Evolutionary conservation across 2,888 invertebrate species (phyloP).

Genomic region (Meta bourneti): DNA sequence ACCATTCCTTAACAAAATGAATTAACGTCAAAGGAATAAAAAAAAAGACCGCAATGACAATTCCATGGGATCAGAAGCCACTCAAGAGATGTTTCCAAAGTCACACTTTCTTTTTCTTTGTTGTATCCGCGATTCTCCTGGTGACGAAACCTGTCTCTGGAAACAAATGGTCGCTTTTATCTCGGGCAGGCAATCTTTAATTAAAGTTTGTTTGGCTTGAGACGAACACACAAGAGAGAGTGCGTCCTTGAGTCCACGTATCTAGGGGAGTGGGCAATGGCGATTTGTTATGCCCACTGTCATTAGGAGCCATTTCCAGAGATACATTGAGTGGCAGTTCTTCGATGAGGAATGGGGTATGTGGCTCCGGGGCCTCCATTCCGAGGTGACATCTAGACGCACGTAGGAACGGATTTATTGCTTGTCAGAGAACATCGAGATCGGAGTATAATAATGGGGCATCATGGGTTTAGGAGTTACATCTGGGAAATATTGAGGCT

Average conservation of each 20-base stretch:
- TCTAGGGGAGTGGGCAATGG: conserved; percentile 64
- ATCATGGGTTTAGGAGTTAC: not conserved
- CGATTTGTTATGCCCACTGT: conserved; percentile 68
- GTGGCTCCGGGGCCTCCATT: not conserved
- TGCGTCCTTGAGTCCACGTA: conserved; percentile 31
- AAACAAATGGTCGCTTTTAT: conserved; percentile 63
- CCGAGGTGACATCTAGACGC: conserved; percentile 16
- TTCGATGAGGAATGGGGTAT: conserved; percentile 41
- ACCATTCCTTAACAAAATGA: not conserved
- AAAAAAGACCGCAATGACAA: not conserved
- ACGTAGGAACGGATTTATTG: conserved; percentile 64
- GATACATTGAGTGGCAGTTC: conserved; percentile 13
- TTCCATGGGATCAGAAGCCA: not conserved
- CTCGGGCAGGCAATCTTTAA: conserved; percentile 57
- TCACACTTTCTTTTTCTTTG: not conserved
- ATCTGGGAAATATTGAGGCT: not conserved
- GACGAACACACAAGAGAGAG: conserved; percentile 11
- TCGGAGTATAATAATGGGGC: conserved; percentile 19
- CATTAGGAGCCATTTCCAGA: conserved; percentile 43
- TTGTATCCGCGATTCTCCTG: not conserved
- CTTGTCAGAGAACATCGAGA: conserved; percentile 48
- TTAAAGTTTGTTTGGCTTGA: conserved; percentile 51
- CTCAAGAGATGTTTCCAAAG: not conserved
- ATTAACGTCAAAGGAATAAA: not conserved
- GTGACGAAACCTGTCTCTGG: conserved; percentile 40